phyloP scores from a whole-genome alignment of 30 jellyfish, hydroid and myxozoan species.

The Pelagia noctiluca region DNA sequence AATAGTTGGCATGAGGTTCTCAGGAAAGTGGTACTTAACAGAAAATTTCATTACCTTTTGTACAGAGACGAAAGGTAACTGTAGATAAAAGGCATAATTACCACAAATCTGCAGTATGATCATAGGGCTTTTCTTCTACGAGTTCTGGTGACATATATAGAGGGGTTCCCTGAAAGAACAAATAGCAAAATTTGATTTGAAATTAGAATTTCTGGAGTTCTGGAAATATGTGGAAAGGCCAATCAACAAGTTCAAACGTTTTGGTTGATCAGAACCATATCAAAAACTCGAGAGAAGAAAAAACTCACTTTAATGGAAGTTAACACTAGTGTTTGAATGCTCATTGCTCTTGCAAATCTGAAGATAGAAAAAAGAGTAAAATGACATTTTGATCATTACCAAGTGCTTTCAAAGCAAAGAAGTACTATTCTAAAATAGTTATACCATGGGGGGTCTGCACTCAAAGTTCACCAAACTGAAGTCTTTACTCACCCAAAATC shows the following conservation, averaged over 20 bases:
- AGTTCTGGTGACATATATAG: slow-evolving; percentile 97
- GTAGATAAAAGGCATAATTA: slow-evolving; percentile 2
- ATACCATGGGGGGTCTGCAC: too few relatives aligned
- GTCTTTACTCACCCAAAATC: slow-evolving; percentile 88
- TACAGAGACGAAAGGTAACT: too few relatives aligned
- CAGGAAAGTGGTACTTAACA: too few relatives aligned
- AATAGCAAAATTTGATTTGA: too few relatives aligned
- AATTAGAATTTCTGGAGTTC: too few relatives aligned
- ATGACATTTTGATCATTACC: neutral
- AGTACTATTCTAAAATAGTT: too few relatives aligned
- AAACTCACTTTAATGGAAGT: slow-evolving; percentile 89
- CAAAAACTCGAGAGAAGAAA: neutral
- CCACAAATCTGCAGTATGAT: slow-evolving; percentile 98
- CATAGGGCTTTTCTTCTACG: slow-evolving; percentile 98
- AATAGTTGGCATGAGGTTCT: too few relatives aligned
- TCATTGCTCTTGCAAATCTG: slow-evolving; percentile 99
- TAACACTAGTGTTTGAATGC: slow-evolving; percentile 93
- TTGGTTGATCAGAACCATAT: neutral
- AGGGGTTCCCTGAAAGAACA: slow-evolving; percentile 89
- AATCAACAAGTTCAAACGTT: neutral
- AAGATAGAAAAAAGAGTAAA: neutral
- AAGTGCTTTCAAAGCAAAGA: too few relatives aligned
- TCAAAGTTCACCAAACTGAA: neutral
- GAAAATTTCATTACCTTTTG: neutral
- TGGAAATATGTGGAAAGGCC: too few relatives aligned